Evolutionary conservation across 1,140 invertebrate genomes (phyloP).

Genomic region (Reticulitermes speratus): DNA sequence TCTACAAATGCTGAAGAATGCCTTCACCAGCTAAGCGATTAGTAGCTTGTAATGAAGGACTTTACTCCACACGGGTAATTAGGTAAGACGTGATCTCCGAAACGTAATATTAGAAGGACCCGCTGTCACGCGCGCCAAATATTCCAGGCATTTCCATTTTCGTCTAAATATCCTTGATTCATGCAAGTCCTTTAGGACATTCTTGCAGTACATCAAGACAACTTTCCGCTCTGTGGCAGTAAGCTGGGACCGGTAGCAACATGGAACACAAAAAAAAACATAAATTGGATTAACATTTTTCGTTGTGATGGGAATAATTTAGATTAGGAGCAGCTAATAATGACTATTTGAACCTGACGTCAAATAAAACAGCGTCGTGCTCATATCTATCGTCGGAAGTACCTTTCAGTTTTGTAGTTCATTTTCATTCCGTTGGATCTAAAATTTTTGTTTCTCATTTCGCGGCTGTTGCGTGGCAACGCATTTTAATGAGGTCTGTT

Average conservation of each 20-base stretch:
- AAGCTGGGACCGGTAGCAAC: not conserved
- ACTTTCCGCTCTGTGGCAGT: no score
- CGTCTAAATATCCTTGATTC: no score
- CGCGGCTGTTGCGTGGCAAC: not conserved
- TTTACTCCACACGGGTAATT: no score
- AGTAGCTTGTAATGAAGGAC: no score
- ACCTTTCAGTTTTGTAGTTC: not conserved
- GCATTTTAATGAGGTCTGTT: not conserved
- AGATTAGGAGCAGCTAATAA: not conserved
- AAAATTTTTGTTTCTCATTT: not conserved
- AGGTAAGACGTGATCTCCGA: no score
- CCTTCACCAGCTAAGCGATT: no score
- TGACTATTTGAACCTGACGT: not conserved
- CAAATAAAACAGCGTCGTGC: not conserved
- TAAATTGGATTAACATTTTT: not conserved
- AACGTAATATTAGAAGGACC: no score
- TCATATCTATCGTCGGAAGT: not conserved
- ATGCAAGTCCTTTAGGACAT: not conserved
- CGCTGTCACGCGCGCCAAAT: no score
- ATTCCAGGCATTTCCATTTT: no score
- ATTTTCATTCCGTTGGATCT: not conserved
- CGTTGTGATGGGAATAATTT: not conserved
- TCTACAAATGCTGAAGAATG: no score
- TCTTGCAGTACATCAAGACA: not conserved
- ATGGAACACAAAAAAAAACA: not conserved